phyloP scores from a whole-genome alignment of 2,113 vertebrate species.

The Lagopus muta region DNA sequence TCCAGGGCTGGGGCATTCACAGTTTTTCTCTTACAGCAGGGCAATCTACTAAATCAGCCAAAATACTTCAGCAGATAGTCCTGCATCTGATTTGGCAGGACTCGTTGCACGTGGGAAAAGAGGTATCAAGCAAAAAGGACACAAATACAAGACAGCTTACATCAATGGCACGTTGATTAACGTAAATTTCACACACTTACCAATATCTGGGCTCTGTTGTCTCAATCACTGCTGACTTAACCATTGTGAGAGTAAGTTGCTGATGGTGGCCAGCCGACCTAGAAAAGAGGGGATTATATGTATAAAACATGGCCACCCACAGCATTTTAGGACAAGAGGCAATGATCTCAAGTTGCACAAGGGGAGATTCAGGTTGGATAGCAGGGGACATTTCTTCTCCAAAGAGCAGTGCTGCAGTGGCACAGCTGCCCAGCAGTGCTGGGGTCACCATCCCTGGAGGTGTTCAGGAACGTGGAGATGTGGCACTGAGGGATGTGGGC shows the following conservation, averaged over 20 bases:
- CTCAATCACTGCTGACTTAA: not conserved
- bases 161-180: not conserved
- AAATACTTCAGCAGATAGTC: slow-evolving; percentile 52
- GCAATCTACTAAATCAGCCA: slow-evolving; percentile 49
- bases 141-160: not conserved
- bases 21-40: no score
- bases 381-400: no score
- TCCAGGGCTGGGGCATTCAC: no score
- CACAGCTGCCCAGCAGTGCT: no score
- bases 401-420: no score
- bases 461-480: no score
- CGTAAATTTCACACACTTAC: no score
- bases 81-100: slow-evolving; percentile 61
- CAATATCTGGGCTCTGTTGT: not conserved
- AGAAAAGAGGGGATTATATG: not conserved
- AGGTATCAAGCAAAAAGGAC: slow-evolving; percentile 9
- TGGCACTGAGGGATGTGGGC: no score
- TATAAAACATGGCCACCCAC: not conserved
- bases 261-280: not conserved
- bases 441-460: no score
- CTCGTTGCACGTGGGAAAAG: slow-evolving; percentile 49
- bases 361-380: no score
- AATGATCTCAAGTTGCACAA: no score
- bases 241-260: not conserved
- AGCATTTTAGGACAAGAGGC: not conserved